A percentile compares a stretch with the other conserved stretches of the same genome.
phyloP scores from a whole-genome alignment of 2,113 vertebrate species.

The Anthoscopus minutus region DNA sequence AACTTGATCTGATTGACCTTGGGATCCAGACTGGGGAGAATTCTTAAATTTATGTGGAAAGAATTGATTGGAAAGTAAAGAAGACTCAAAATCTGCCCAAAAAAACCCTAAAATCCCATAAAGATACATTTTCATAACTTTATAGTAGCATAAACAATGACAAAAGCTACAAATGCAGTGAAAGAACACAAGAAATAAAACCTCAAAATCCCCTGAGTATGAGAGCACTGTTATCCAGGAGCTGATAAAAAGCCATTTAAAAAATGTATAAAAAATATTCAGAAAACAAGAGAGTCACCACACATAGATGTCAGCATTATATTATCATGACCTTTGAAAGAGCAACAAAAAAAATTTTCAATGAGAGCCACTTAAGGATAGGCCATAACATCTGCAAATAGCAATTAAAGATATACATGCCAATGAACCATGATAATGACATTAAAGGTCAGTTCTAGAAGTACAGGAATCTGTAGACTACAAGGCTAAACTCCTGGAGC shows the following conservation, averaged over 20 bases:
- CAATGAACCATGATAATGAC: not conserved
- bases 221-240: not conserved
- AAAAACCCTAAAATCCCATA: not conserved
- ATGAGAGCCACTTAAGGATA: not conserved
- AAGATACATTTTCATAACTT: not conserved
- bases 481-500: not conserved
- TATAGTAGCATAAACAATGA: not conserved
- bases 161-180: not conserved
- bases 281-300: not conserved
- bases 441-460: not conserved
- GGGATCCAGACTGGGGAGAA: rapidly evolving
- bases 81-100: not conserved
- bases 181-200: not conserved
- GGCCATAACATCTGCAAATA: not conserved
- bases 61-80: not conserved
- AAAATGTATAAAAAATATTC: not conserved
- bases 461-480: not conserved
- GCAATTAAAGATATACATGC: not conserved
- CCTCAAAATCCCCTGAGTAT: not conserved
- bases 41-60: not conserved
- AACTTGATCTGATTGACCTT: not conserved
- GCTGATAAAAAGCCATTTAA: not conserved
- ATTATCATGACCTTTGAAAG: not conserved
- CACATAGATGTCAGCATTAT: not conserved
- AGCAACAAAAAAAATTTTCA: not conserved